Evolutionary conservation across 1,140 invertebrate genomes (phyloP), one percentile per base, ranked within the genome.

Genomic region (Cotesia chilonis): DNA sequence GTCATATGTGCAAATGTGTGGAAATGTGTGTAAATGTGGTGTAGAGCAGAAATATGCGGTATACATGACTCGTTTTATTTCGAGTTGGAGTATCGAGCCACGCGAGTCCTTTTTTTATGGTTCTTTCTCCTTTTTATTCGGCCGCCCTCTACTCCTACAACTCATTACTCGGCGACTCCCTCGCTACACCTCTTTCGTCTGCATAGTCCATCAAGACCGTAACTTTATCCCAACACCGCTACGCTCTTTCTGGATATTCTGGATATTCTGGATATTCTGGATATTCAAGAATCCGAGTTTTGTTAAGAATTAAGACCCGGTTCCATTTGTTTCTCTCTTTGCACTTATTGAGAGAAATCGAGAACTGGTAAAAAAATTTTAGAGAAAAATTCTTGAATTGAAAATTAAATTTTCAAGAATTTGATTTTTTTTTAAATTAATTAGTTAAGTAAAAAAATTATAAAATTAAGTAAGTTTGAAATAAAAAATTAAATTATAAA

Each of bases 91-190:
- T 75, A 75, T 75, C 74, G 74, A 75, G 74, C 74, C 65, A 72
- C 74, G 70, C 74, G 74, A 72, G 74, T 59, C 74, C 63, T 74
- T 70, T 74, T 74, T 74, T 74, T 41, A 38, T 9, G 60, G 52
- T 10, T 36, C n/a, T 12, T 60, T 36, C 69, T 41, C 69, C 41
- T 41, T 63, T 37, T 28, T 64, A 37, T 51, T 10, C 51, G 35
- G 51, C 47, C 14, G 35, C 60, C 61, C 36, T 57, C 28, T 28
- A 28, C 28, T 28, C 41, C 59, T 54, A 57, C 68, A 59, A 70
- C 68, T 74, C 72, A 59, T 69, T 72, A 52, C 70, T 75, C 60
- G 66, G 66, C 64, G 70, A 37, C 35, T 67, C 38, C 12, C 63
- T 68, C 61, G 54, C 47, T 70, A 67, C 68, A 60, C 41, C 55